Conservation (phyloP, 2,797 vertebrate species). For the Botia kubotai region DNA sequence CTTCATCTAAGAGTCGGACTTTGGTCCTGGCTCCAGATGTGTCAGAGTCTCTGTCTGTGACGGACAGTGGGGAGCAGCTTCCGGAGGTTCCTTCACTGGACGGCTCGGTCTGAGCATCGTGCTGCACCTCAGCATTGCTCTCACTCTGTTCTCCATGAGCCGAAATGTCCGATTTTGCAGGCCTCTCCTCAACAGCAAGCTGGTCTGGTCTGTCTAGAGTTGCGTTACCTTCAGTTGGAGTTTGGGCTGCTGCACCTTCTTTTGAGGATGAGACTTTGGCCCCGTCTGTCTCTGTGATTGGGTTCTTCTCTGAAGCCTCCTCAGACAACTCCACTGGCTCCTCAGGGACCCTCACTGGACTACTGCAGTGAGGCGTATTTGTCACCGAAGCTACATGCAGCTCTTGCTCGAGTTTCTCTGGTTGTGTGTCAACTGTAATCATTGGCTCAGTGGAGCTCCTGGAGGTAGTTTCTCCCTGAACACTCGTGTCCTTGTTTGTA, state of each 20-base stretch:
- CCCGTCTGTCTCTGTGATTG: neutral
- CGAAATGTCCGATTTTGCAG: slow-evolving; percentile 70
- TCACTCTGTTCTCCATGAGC: slow-evolving; percentile 64
- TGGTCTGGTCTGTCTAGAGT: slow-evolving; percentile 71
- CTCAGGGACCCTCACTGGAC: slow-evolving; percentile 65
- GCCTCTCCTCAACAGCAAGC: slow-evolving; percentile 80
- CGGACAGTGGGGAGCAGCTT: slow-evolving; percentile 74
- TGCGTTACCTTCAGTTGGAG: slow-evolving; percentile 54
- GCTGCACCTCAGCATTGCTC: slow-evolving; percentile 53
- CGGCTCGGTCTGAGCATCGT: slow-evolving; percentile 78
- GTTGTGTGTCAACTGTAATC: slow-evolving; percentile 48
- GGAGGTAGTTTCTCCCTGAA: slow-evolving; percentile 63
- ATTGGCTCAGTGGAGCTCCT: slow-evolving; percentile 59
- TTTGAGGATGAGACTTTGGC: slow-evolving; percentile 48
- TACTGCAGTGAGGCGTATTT: slow-evolving; percentile 38
- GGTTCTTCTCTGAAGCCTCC: slow-evolving; percentile 57
- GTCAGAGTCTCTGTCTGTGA: slow-evolving; percentile 85
- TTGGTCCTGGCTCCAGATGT: slow-evolving; percentile 82
- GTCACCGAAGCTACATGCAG: slow-evolving; percentile 21
- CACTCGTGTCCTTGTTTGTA: slow-evolving; percentile 48
- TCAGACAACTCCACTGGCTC: slow-evolving; percentile 54
- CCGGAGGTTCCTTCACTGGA: slow-evolving; percentile 78
- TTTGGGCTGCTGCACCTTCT: slow-evolving; percentile 55
- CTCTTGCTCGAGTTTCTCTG: slow-evolving; percentile 61
- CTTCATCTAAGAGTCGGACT: slow-evolving; percentile 86